Evolutionary conservation across 2,888 invertebrate species (phyloP).

Genomic region (Caenorhabditis angaria): DNA sequence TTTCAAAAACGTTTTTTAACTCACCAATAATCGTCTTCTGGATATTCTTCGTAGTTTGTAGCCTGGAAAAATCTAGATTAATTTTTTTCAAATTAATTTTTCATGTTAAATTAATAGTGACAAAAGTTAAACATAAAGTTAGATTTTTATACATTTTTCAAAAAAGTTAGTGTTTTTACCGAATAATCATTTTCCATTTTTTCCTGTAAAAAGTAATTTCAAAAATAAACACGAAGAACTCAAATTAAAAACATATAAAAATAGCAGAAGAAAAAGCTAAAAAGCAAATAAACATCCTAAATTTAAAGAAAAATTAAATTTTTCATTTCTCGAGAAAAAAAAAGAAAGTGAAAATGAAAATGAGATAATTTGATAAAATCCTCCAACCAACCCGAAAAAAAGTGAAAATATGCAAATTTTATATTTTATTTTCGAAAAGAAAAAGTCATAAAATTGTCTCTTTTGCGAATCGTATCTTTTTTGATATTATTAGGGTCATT

Average conservation of each 20-base stretch:
- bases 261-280: slow-evolving; percentile 6
- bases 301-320: neutral
- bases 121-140: neutral
- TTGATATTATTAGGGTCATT: slow-evolving; percentile 4
- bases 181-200: neutral
- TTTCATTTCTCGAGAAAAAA: neutral
- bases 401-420: slow-evolving; percentile 10
- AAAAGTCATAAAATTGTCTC: neutral
- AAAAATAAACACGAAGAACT: neutral
- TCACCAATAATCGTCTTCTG: slow-evolving; percentile 36
- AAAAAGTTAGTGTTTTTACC: neutral
- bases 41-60: slow-evolving; percentile 18
- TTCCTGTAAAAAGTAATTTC: neutral
- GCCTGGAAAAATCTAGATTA: no score
- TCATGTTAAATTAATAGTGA: slow-evolving; percentile 1
- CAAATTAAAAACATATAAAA: neutral
- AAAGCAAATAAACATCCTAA: neutral
- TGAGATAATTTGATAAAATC: slow-evolving; percentile 13
- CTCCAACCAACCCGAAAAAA: slow-evolving; percentile 7
- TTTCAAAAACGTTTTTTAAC: neutral
- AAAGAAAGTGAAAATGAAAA: slow-evolving; percentile 9
- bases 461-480: neutral
- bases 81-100: slow-evolving; percentile 9
- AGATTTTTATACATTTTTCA: neutral
- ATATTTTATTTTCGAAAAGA: neutral